These are phyloP conservation scores for Aleiodes testaceus DNA, from an alignment of 2,888 invertebrate genomes.

Conservation along the genomic window DNA sequence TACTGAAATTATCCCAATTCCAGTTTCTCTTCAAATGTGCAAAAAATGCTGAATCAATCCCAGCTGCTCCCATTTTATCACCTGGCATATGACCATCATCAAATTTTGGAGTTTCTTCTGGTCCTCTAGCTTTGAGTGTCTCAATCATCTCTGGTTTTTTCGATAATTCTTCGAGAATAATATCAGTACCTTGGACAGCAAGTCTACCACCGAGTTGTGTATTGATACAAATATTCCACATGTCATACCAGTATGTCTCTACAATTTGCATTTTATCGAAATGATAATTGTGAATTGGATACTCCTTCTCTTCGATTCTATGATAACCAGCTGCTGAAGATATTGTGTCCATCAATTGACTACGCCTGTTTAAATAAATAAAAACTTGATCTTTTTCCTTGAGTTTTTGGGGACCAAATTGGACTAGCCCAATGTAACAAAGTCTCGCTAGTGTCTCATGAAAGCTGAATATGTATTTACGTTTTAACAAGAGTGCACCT, in stretches of 20 bases:
- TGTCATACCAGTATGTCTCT: constrained; percentile 80
- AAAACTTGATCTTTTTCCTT: constrained; percentile 83
- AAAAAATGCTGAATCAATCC: constrained; percentile 82
- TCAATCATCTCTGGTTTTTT: constrained; percentile 74
- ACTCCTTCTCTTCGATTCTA: constrained; percentile 76
- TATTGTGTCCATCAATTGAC: constrained; percentile 79
- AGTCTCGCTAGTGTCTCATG: constrained; percentile 77
- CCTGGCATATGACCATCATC: constrained; percentile 81
- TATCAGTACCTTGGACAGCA: constrained; percentile 71
- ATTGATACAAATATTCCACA: constrained; percentile 80
- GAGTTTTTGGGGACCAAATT: constrained; percentile 79
- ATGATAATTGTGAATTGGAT: constrained; percentile 75
- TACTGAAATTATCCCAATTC: constrained; percentile 73
- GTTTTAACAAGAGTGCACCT: constrained; percentile 74
- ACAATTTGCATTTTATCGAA: constrained; percentile 76
- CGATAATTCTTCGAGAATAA: constrained; percentile 73
- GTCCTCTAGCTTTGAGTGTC: constrained; percentile 70
- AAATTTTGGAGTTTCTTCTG: constrained; percentile 72
- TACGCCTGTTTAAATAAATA: constrained; percentile 79
- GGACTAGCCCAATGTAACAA: constrained; percentile 80
- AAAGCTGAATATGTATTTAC: constrained; percentile 77
- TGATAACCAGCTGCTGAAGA: constrained; percentile 78
- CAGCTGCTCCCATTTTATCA: constrained; percentile 82
- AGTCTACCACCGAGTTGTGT: constrained; percentile 77
- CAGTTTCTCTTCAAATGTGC: constrained; percentile 80